Conservation (phyloP, 2,797 vertebrate species). For the Clarias laeviceps region DNA sequence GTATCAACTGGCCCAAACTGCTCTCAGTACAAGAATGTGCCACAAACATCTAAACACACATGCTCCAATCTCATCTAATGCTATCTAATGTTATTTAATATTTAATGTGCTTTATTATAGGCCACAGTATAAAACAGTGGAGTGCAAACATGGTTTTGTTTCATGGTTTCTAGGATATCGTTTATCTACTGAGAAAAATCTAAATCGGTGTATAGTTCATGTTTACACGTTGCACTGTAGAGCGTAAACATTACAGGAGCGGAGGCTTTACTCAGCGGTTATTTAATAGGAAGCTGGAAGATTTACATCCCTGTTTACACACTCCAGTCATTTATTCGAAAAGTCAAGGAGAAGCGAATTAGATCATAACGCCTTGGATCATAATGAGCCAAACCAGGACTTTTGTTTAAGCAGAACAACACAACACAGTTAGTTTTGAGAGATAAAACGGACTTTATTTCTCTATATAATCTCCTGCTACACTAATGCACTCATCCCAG, state of each 20-base stretch:
- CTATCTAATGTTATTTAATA: too few species aligned
- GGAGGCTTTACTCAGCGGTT: background rate
- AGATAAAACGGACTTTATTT: too few species aligned
- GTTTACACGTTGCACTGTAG: background rate
- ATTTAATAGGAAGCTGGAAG: background rate
- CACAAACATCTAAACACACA: background rate
- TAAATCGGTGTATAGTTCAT: background rate
- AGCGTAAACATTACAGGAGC: background rate
- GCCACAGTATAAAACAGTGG: too few species aligned
- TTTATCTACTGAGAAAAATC: background rate
- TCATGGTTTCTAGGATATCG: background rate
- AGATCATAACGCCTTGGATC: too few species aligned
- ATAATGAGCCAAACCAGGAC: background rate
- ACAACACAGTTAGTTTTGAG: too few species aligned
- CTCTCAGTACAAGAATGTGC: background rate
- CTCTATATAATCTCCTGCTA: too few species aligned
- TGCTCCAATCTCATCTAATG: too few species aligned
- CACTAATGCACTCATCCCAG: too few species aligned
- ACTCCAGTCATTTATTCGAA: background rate
- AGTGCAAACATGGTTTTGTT: background rate
- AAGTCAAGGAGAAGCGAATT: too few species aligned
- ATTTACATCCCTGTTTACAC: background rate
- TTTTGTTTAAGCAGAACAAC: too few species aligned
- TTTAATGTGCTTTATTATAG: too few species aligned
- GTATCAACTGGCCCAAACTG: constrained; percentile 42